Evolutionary conservation across 2,888 invertebrate genomes (phyloP), one percentile per base, ranked within the genome.

Genomic region (Osmoderma eremita): DNA sequence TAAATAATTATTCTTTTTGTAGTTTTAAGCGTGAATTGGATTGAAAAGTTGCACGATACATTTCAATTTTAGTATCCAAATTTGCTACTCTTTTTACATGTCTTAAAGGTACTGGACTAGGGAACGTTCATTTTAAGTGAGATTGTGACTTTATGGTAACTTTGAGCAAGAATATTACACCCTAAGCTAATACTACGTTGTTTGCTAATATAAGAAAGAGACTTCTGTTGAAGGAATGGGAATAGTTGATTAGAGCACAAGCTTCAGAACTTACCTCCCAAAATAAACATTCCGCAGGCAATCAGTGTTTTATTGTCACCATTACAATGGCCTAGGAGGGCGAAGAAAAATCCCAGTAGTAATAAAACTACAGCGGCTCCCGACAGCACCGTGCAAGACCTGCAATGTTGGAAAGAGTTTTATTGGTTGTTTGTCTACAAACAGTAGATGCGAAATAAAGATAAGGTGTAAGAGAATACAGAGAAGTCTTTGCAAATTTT

Each of bases 271-370:
- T 85, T 77, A 88, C 88, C 88, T 72, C 85, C 86, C 38, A 87
- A 81, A 51, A 87, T 86, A 78, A 86, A 87, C 67, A 87, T 81
- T 72, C 87, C 87, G 75, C 87, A 86, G 50, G 87, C 87, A 53
- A 87, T 81, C 54, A 88, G 83, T 53, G 86, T 87, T 76, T 87
- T 86, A 80, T 86, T 86, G 82, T 87, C 87, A 72, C 84, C 84
- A 78, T 86, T 86, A 79, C 86, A 88, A 74, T 87, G 87, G 61
- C 87, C 88, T 75, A 86, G 81, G 70, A 88, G 78, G 24, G 87
- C 86, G 66, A 86, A 86, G 73, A 87, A 81, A 42, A 85, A 86
- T 17, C 86, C 87, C 62, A 86, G 78, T 69, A 86, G 79, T 73
- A 87, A 78, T 68, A 85, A 78, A 54, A 83, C 77, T 48, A 85